Evolutionary conservation across 2,797 vertebrate species (phyloP).

Genomic region (Xyrichtys novacula): DNA sequence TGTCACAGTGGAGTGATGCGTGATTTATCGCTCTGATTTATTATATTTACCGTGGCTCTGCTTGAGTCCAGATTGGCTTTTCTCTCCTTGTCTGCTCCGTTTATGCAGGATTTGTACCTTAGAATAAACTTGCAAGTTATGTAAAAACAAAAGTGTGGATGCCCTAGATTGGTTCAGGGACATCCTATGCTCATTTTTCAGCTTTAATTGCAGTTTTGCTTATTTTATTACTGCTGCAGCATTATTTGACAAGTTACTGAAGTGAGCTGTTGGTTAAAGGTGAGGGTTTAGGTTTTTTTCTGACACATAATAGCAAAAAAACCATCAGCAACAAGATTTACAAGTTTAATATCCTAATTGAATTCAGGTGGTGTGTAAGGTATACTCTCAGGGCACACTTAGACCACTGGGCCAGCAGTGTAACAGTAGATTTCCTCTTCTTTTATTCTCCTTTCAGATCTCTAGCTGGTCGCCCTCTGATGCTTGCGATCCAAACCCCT

Average conservation of each 20-base stretch:
- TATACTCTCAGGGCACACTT: too few species aligned
- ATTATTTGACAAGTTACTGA: neutral
- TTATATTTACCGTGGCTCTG: conserved; percentile 27
- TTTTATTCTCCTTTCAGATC: conserved; percentile 55
- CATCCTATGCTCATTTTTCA: conserved; percentile 53
- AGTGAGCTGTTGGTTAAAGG: neutral
- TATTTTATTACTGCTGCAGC: neutral
- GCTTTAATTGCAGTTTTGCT: conserved; percentile 3
- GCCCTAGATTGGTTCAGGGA: conserved; percentile 71
- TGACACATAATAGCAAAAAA: too few species aligned
- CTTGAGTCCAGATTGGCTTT: conserved; percentile 27
- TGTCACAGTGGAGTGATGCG: conserved; percentile 5
- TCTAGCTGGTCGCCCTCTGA: conserved; percentile 71
- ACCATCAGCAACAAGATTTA: too few species aligned
- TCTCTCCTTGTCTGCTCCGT: conserved; percentile 7
- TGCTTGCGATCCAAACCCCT: conserved; percentile 92
- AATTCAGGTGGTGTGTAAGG: too few species aligned
- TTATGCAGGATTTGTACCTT: conserved; percentile 32
- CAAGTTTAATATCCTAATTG: too few species aligned
- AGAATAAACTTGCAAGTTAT: conserved; percentile 66
- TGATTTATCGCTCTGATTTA: conserved; percentile 39
- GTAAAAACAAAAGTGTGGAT: conserved; percentile 60
- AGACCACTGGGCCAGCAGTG: too few species aligned
- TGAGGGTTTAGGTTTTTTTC: too few species aligned
- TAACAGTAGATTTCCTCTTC: too few species aligned